These are phyloP conservation scores for Tiliqua scincoides DNA, from an alignment of 2,113 vertebrate genomes.

Conservation along the genomic window DNA sequence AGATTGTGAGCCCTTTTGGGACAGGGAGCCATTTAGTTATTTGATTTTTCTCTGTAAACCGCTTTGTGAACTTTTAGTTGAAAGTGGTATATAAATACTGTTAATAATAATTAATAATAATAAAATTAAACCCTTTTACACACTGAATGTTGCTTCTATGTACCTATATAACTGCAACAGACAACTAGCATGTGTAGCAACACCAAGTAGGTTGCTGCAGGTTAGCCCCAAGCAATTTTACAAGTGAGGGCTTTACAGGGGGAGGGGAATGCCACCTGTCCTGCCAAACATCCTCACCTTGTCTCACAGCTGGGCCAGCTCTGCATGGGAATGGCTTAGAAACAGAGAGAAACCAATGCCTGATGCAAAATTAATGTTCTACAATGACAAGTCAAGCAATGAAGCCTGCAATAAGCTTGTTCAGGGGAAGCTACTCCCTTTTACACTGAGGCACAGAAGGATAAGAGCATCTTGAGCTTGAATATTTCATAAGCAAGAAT, in stretches of 20 bases:
- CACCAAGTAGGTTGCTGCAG: background rate
- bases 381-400: background rate
- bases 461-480: conserved; percentile 46
- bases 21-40: too few relatives aligned
- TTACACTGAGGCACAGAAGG: conserved; percentile 1
- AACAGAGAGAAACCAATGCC: background rate
- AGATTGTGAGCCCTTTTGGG: too few relatives aligned
- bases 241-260: background rate
- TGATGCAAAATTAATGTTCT: background rate
- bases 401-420: conserved; percentile 39
- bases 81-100: too few relatives aligned
- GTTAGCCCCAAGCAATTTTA: background rate
- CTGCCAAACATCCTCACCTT: background rate
- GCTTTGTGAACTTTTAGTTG: too few relatives aligned
- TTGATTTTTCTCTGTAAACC: too few relatives aligned
- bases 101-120: too few relatives aligned
- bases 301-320: too few relatives aligned
- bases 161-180: background rate
- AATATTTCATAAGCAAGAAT: conserved; percentile 42
- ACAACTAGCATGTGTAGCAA: too few relatives aligned
- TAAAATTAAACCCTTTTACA: background rate
- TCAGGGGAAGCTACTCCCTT: conserved; percentile 30
- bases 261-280: background rate
- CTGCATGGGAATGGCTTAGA: background rate
- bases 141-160: background rate